A percentile compares a stretch with the other conserved stretches of the same genome.
Conservation (phyloP, 1,140 invertebrate genomes). For the Drosophila sturtevanti region DNA sequence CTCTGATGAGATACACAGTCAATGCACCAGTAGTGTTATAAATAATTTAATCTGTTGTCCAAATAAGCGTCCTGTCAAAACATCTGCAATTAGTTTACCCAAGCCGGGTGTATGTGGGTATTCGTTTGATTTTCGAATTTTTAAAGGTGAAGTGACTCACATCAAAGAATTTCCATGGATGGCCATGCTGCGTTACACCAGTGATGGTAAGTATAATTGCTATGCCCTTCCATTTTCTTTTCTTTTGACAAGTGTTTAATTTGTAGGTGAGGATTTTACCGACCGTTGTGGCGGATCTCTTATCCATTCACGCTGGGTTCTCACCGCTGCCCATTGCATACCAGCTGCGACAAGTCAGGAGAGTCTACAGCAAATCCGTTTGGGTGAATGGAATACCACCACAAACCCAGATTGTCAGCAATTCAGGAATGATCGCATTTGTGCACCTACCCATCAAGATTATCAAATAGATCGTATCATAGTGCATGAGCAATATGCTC, state of each 20-base stretch:
- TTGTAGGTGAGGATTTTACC: slow-evolving; percentile 15
- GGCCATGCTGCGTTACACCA: slow-evolving; percentile 41
- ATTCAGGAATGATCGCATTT: slow-evolving; percentile 3
- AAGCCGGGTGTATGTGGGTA: slow-evolving; percentile 15
- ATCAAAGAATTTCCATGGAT: slow-evolving; percentile 56
- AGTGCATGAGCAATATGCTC: slow-evolving; percentile 41
- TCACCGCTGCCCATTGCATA: slow-evolving; percentile 58
- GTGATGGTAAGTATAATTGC: slow-evolving; percentile 27
- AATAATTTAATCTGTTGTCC: slow-evolving; percentile 40
- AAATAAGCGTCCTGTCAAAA: background rate
- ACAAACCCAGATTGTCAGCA: slow-evolving; percentile 20
- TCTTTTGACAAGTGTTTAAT: background rate
- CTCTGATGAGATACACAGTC: background rate
- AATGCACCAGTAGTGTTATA: slow-evolving; percentile 18
- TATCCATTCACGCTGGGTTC: slow-evolving; percentile 38
- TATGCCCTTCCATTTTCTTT: background rate
- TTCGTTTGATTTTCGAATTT: slow-evolving; percentile 26
- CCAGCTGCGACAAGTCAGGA: background rate
- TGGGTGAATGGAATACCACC: slow-evolving; percentile 53
- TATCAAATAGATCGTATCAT: slow-evolving; percentile 24
- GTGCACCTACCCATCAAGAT: slow-evolving; percentile 38
- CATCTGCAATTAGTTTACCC: slow-evolving; percentile 8
- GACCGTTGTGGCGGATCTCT: slow-evolving; percentile 50
- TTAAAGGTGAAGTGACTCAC: slow-evolving; percentile 19
- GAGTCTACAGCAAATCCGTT: slow-evolving; percentile 20